Evolutionary conservation across 2,797 vertebrate species (phyloP).

Genomic region (Scolopax bukidnonensis): DNA sequence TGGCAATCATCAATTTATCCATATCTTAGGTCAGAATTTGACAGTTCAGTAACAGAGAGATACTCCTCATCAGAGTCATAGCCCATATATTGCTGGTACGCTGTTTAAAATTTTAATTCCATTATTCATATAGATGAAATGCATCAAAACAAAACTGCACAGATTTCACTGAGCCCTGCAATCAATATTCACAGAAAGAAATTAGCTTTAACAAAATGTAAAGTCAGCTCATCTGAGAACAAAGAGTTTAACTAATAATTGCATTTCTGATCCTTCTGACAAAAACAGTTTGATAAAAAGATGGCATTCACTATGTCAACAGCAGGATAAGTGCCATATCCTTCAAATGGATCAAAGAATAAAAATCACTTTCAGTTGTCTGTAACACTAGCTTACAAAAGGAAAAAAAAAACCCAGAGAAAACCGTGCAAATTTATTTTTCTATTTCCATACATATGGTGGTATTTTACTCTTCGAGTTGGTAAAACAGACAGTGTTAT

Average conservation of each 20-base stretch:
- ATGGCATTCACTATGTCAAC: conserved; percentile 33
- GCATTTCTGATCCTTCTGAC: conserved; percentile 29
- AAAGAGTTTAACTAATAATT: conserved; percentile 30
- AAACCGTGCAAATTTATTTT: conserved; percentile 32
- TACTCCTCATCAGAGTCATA: conserved; percentile 59
- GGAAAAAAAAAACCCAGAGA: neutral
- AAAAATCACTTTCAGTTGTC: conserved; percentile 30
- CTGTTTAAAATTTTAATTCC: conserved; percentile 52
- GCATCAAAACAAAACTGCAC: conserved; percentile 55
- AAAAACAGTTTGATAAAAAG: conserved; percentile 25
- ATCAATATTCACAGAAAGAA: conserved; percentile 52
- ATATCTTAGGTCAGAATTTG: conserved; percentile 59
- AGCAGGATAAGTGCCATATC: conserved; percentile 39
- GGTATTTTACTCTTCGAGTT: neutral
- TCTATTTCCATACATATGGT: conserved; percentile 7
- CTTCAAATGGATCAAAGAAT: conserved; percentile 15
- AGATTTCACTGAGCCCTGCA: conserved; percentile 54
- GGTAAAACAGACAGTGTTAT: neutral
- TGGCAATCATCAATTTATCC: conserved; percentile 45
- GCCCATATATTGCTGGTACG: conserved; percentile 77
- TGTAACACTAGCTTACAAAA: conserved; percentile 14
- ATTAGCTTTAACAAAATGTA: conserved; percentile 14
- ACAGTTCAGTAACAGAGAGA: conserved; percentile 57
- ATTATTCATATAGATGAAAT: conserved; percentile 68
- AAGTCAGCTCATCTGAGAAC: conserved; percentile 52